Evolutionary conservation across 2,888 invertebrate species (phyloP).

Genomic region (Cataglyphis cursor): DNA sequence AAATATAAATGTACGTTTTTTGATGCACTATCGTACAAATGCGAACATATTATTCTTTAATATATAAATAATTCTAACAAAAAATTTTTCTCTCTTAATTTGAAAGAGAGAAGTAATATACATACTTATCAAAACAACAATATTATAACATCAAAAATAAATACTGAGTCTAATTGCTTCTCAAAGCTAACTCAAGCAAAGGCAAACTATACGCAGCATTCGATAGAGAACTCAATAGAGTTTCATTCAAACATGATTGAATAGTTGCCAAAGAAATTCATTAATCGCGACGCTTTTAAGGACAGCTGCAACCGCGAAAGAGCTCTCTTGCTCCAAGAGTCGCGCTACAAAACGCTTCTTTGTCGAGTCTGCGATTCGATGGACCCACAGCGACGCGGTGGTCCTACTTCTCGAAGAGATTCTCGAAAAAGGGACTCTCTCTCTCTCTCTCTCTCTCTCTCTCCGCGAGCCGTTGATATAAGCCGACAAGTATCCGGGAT

Average conservation of each 20-base stretch:
- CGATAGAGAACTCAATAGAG: background rate
- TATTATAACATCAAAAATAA: background rate
- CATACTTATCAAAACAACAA: no score
- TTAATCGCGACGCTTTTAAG: conserved; percentile 41
- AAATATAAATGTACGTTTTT: conserved; percentile 4
- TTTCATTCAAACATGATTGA: conserved; percentile 20
- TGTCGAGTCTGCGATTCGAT: conserved; percentile 14
- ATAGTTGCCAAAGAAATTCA: conserved; percentile 22
- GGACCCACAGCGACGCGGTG: conserved; percentile 37
- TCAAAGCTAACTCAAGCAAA: background rate
- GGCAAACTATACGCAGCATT: background rate
- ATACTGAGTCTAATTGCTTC: background rate
- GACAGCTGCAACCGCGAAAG: conserved; percentile 21
- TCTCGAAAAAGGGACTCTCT: conserved; percentile 15
- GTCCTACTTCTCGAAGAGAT: conserved; percentile 31
- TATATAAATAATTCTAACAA: background rate
- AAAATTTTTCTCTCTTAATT: no score
- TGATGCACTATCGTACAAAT: background rate
- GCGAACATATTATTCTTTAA: conserved; percentile 1
- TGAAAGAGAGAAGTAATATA: no score
- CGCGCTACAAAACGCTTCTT: conserved; percentile 38
- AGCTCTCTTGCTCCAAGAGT: conserved; percentile 10
- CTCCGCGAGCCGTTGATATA: conserved; percentile 30
- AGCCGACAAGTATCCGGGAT: conserved; percentile 44
- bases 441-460: background rate